Conservation (phyloP, 1,140 invertebrate species). For the Palaemon carinicauda region DNA sequence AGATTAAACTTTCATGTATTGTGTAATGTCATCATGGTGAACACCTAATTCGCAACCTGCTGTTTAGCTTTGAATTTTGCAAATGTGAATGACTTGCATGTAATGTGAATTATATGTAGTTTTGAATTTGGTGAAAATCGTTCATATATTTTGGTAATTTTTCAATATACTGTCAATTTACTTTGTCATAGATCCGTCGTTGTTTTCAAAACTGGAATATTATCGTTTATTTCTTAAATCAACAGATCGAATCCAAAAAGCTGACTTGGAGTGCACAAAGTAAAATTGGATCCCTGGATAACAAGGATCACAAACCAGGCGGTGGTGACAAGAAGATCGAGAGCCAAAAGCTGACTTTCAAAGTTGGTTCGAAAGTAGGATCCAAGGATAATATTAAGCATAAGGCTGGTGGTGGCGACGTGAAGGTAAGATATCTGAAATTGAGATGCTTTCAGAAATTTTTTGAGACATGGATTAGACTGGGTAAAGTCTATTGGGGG, state of each 20-base stretch:
- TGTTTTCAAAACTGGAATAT: no score
- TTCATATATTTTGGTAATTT: no score
- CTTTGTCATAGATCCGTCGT: not conserved
- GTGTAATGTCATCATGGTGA: no score
- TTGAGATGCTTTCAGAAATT: no score
- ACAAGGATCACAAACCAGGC: conserved; percentile 89
- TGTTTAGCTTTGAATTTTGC: no score
- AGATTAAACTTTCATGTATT: no score
- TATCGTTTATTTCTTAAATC: not conserved
- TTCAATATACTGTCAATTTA: not conserved
- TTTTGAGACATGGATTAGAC: no score
- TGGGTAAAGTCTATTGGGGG: no score
- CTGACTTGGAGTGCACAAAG: conserved; percentile 92
- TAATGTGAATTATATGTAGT: not conserved
- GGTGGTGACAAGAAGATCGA: conserved; percentile 94
- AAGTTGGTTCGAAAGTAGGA: conserved; percentile 91
- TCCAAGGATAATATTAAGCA: conserved; percentile 90
- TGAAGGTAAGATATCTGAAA: conserved; percentile 74
- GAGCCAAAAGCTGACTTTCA: conserved; percentile 87
- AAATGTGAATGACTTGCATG: conserved; percentile 73
- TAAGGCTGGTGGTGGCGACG: conserved; percentile 90
- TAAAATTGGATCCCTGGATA: conserved; percentile 93
- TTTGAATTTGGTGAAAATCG: no score
- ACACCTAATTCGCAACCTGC: no score
- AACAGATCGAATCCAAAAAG: conserved; percentile 82